These are phyloP conservation scores for Ophonus ardosiacus DNA, from an alignment of 2,888 invertebrate genomes.

Conservation along the genomic window DNA sequence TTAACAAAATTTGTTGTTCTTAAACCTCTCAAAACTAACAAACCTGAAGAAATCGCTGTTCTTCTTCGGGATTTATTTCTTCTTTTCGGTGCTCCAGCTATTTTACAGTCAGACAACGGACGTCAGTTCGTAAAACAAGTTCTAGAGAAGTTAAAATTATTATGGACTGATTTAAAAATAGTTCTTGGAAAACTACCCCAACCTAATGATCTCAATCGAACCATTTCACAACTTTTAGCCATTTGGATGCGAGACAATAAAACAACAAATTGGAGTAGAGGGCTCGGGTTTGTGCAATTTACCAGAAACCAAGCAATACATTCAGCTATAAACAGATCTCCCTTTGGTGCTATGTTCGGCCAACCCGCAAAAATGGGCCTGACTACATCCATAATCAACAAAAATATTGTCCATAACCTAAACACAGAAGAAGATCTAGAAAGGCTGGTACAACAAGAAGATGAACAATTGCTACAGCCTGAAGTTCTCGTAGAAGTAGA, in stretches of 20 bases:
- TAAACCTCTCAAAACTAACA: slow-evolving; percentile 70
- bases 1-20: slow-evolving; percentile 73
- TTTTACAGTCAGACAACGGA: slow-evolving; percentile 71
- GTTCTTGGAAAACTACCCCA: slow-evolving; percentile 71
- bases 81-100: slow-evolving; percentile 71
- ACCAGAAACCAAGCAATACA: not conserved
- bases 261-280: not conserved
- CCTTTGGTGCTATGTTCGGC: not conserved
- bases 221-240: not conserved
- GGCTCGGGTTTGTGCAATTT: not conserved
- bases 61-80: slow-evolving; percentile 72
- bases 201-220: not conserved
- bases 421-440: not conserved
- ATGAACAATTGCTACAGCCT: not conserved
- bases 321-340: not conserved
- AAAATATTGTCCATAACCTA: not conserved
- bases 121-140: slow-evolving; percentile 70
- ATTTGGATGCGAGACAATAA: not conserved
- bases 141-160: slow-evolving; percentile 67
- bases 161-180: slow-evolving; percentile 72
- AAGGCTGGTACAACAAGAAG: not conserved
- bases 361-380: not conserved
- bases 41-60: slow-evolving; percentile 71
- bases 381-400: not conserved
- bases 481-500: not conserved